Evolutionary conservation across 2,113 vertebrate species (phyloP).

Genomic region (Melanocharis versteri): DNA sequence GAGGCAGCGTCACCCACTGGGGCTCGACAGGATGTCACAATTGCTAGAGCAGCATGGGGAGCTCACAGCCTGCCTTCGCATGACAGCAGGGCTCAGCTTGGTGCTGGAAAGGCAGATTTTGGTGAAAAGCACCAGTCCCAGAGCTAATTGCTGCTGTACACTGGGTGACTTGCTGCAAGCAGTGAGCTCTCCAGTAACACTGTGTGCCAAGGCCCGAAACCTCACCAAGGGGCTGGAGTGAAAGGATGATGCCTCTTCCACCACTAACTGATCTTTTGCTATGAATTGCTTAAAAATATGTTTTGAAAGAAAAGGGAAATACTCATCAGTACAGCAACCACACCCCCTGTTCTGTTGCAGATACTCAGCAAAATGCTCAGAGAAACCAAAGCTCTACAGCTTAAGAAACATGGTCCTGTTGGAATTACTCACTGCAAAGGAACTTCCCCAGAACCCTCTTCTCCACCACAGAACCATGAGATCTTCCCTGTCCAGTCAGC

Average conservation of each 20-base stretch:
- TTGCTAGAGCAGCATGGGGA: background rate
- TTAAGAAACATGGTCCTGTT: background rate
- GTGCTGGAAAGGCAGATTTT: background rate
- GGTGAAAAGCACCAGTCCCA: background rate
- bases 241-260: background rate
- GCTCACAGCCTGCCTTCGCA: background rate
- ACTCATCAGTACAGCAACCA: background rate
- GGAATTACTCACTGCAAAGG: background rate
- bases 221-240: background rate
- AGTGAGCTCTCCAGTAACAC: background rate
- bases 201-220: fast-evolving
- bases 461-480: background rate
- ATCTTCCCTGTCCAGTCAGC: background rate
- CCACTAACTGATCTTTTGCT: background rate
- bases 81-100: background rate
- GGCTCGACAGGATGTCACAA: background rate
- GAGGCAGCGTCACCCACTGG: background rate
- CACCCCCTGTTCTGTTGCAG: background rate
- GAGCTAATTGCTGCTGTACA: background rate
- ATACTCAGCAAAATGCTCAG: background rate
- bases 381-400: background rate
- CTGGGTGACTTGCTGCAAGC: background rate
- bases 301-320: background rate
- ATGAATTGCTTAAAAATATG: background rate
- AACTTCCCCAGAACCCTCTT: background rate